Conservation (phyloP, 2,797 vertebrate species). For the Apogon talboti region DNA sequence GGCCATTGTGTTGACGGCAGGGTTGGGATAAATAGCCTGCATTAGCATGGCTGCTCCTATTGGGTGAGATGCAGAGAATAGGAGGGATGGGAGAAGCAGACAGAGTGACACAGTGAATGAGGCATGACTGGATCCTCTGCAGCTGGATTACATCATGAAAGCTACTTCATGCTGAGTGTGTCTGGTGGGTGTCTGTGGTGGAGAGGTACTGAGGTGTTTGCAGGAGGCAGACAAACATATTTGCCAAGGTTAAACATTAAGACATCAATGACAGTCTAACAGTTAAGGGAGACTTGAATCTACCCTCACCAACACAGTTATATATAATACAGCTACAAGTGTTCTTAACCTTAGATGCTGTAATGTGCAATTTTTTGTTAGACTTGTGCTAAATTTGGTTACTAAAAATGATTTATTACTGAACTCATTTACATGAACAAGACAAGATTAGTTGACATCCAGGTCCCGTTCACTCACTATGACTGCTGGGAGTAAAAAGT, state of each 20-base stretch:
- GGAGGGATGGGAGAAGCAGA: slow-evolving; percentile 18
- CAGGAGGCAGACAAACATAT: slow-evolving; percentile 7
- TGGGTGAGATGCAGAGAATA: slow-evolving; percentile 23
- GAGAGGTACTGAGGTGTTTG: slow-evolving; percentile 5
- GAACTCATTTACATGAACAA: background rate
- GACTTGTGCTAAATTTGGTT: too few species aligned
- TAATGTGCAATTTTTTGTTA: too few species aligned
- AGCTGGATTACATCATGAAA: slow-evolving; percentile 67
- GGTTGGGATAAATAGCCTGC: slow-evolving; percentile 69
- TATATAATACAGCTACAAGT: background rate
- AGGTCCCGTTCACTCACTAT: background rate
- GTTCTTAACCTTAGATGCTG: background rate
- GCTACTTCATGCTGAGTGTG: slow-evolving; percentile 24
- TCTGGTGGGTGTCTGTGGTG: background rate
- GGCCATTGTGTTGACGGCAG: slow-evolving; percentile 67
- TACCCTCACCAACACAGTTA: background rate
- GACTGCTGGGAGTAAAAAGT: slow-evolving; percentile 10
- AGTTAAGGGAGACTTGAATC: slow-evolving; percentile 1
- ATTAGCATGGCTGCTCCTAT: slow-evolving; percentile 58
- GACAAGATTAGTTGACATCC: background rate
- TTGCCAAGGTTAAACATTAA: background rate
- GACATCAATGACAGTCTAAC: background rate
- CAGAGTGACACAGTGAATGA: slow-evolving; percentile 41
- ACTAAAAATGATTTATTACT: background rate
- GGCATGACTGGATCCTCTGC: slow-evolving; percentile 57